Evolutionary conservation across 1,140 invertebrate genomes (phyloP).

Genomic region (Meloidogyne exigua): DNA sequence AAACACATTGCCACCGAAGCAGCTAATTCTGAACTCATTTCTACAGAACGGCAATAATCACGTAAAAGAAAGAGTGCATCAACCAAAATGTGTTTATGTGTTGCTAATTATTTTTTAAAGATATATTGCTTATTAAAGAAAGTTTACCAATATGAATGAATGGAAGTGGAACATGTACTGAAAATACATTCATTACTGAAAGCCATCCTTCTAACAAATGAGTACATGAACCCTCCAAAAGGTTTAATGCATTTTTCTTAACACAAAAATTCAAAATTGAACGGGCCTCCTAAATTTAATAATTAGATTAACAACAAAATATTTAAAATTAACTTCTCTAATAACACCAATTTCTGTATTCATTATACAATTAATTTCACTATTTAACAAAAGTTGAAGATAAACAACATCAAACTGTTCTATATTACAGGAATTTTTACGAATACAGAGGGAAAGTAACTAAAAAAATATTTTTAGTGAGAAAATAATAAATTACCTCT

Average conservation of each 20-base stretch:
- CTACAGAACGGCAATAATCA: conserved; percentile 30
- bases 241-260: conserved; percentile 34
- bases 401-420: conserved; percentile 45
- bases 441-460: conserved; percentile 36
- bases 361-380: conserved; percentile 40
- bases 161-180: conserved; percentile 33
- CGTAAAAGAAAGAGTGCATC: conserved; percentile 36
- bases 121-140: not conserved
- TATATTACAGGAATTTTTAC: conserved; percentile 36
- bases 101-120: conserved; percentile 11
- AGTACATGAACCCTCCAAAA: conserved; percentile 43
- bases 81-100: conserved; percentile 26
- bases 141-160: conserved; percentile 31
- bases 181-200: conserved; percentile 38
- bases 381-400: conserved; percentile 34
- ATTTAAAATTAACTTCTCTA: conserved; percentile 8
- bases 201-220: conserved; percentile 44
- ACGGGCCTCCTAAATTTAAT: conserved; percentile 27
- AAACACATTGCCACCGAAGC: conserved; percentile 30
- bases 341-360: conserved; percentile 39
- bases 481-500: conserved; percentile 32
- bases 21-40: conserved; percentile 34
- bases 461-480: conserved; percentile 29
- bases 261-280: conserved; percentile 33
- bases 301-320: not conserved